phyloP scores from a whole-genome alignment of 1,140 invertebrate genomes.

The Paramacrobiotus metropolitanus region DNA sequence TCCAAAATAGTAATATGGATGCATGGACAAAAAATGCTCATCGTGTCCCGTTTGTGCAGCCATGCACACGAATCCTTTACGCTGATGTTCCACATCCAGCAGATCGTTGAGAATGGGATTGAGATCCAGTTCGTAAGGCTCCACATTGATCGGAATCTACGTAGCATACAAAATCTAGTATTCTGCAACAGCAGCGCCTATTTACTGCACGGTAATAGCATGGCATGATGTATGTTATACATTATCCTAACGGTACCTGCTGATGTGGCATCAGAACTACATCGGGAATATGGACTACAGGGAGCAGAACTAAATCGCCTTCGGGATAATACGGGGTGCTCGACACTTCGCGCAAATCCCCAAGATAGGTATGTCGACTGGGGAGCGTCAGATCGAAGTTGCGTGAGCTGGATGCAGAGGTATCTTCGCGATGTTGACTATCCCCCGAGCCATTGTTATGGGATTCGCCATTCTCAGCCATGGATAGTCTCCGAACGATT shows the following conservation, averaged over 20 bases:
- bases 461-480: too few relatives aligned
- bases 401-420: too few relatives aligned
- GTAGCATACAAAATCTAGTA: too few relatives aligned
- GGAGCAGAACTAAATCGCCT: background rate
- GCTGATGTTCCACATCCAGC: background rate
- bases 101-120: background rate
- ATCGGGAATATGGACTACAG: background rate
- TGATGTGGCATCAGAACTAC: background rate
- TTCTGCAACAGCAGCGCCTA: too few relatives aligned
- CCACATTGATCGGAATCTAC: slow-evolving; percentile 2
- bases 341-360: background rate
- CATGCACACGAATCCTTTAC: background rate
- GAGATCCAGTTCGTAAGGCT: background rate
- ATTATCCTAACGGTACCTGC: too few relatives aligned
- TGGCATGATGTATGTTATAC: too few relatives aligned
- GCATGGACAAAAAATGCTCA: background rate
- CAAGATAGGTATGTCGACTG: background rate
- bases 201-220: too few relatives aligned
- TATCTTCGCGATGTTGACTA: too few relatives aligned
- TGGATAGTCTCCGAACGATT: too few relatives aligned
- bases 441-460: too few relatives aligned
- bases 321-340: background rate
- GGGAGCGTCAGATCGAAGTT: background rate
- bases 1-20: background rate
- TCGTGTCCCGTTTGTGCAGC: background rate